These are phyloP conservation scores for Hirundichthys speculiger DNA, from an alignment of 2,113 vertebrate genomes.

Conservation along the genomic window DNA sequence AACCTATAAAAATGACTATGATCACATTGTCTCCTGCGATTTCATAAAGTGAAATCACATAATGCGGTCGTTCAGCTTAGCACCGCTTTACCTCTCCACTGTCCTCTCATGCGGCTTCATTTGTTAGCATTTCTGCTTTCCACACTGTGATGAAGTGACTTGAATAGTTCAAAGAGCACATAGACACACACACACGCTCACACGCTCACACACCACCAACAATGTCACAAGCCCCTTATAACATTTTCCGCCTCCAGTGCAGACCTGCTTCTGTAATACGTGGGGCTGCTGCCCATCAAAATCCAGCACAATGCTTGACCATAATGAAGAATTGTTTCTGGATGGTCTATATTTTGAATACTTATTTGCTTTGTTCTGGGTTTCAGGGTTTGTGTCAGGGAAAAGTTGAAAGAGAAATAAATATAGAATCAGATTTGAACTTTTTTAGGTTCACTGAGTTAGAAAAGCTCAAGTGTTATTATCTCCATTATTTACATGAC, in stretches of 20 bases:
- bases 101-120: conserved; percentile 17
- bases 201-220: conserved; percentile 2
- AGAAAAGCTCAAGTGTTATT: background rate
- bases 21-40: too few relatives aligned
- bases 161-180: conserved; percentile 14
- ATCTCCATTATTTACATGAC: conserved; percentile 3
- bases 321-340: conserved; percentile 7
- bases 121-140: conserved; percentile 25
- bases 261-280: conserved; percentile 32
- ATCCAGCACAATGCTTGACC: background rate
- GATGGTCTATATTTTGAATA: background rate
- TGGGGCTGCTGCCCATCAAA: conserved; percentile 23
- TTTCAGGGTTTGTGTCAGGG: too few relatives aligned
- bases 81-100: too few relatives aligned
- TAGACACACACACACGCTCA: background rate
- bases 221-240: conserved; percentile 35
- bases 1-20: too few relatives aligned
- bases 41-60: background rate
- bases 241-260: conserved; percentile 21
- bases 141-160: conserved; percentile 26
- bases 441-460: background rate
- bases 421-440: background rate
- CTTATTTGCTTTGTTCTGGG: too few relatives aligned
- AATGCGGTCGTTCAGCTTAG: background rate
- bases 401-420: background rate